phyloP scores from a whole-genome alignment of 30 jellyfish, hydroid and myxozoan species.

The Hydra vulgaris region DNA sequence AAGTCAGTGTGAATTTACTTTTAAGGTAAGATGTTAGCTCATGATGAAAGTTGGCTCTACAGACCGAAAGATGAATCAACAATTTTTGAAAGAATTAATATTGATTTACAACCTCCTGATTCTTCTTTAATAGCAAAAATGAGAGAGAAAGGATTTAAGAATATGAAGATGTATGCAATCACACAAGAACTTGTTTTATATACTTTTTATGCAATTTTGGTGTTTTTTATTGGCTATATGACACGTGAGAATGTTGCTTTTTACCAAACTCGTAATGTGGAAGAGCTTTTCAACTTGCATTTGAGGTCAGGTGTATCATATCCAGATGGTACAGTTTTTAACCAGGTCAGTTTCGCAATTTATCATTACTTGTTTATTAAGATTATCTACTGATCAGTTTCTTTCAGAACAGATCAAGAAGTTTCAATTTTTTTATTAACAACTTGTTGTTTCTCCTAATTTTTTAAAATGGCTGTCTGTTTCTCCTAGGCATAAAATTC shows the following conservation, averaged over 20 bases:
- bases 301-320: neutral
- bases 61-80: slow-evolving; percentile 41
- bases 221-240: slow-evolving; percentile 57
- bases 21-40: slow-evolving; percentile 34
- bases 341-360: slow-evolving; percentile 6
- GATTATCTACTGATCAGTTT: too few species aligned
- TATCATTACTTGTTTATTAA: neutral
- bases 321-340: neutral
- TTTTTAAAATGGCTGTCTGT: too few species aligned
- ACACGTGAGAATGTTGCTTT: slow-evolving; percentile 60
- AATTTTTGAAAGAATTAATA: slow-evolving; percentile 12
- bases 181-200: slow-evolving; percentile 63
- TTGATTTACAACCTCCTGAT: slow-evolving; percentile 76
- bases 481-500: too few species aligned
- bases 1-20: neutral
- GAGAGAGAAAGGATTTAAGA: slow-evolving; percentile 66
- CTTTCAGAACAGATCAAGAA: too few species aligned
- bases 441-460: too few species aligned
- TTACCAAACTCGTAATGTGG: slow-evolving; percentile 62
- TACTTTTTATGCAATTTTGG: slow-evolving; percentile 46
- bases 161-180: slow-evolving; percentile 78
- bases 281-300: slow-evolving; percentile 38
- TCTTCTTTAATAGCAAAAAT: slow-evolving; percentile 40
- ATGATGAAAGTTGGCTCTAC: slow-evolving; percentile 92
- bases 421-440: too few species aligned